A percentile compares a stretch with the other conserved stretches of the same genome.
These are phyloP conservation scores for Pterostichus niger DNA, from an alignment of 2,888 invertebrate genomes.

Conservation along the genomic window DNA sequence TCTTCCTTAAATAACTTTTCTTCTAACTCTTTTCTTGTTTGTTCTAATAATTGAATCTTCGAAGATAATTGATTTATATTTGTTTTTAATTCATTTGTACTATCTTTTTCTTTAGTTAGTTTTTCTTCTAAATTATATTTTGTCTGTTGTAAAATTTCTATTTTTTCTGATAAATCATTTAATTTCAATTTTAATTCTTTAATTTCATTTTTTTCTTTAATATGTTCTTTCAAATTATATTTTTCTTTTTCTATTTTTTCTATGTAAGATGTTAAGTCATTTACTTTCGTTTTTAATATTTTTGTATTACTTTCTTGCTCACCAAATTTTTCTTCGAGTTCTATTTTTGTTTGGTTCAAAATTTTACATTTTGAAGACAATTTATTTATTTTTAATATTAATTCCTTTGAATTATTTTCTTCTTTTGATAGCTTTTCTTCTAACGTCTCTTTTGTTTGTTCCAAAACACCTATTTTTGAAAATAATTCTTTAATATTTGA, in stretches of 20 bases:
- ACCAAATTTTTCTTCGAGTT: neutral
- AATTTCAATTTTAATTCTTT: too few species aligned
- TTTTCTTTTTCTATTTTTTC: neutral
- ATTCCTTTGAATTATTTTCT: neutral
- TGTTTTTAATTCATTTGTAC: too few species aligned
- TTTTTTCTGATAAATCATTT: too few species aligned
- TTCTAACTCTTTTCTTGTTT: too few species aligned
- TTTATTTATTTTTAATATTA: neutral
- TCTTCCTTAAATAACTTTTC: too few species aligned
- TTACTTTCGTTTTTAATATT: neutral
- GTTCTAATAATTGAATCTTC: too few species aligned
- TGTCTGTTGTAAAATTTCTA: too few species aligned
- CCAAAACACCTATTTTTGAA: neutral
- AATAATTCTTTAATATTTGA: neutral
- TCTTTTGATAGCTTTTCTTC: conserved; percentile 9
- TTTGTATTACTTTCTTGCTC: neutral
- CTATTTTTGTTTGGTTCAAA: neutral
- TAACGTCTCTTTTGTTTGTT: neutral
- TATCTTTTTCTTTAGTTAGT: too few species aligned
- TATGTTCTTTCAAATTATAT: neutral
- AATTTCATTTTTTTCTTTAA: neutral
- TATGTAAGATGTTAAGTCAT: neutral
- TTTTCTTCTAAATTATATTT: too few species aligned
- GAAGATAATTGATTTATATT: too few species aligned
- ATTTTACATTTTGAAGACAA: neutral